Evolutionary conservation across 2,797 vertebrate species (phyloP).

Genomic region (Melanotaenia pygmaea): DNA sequence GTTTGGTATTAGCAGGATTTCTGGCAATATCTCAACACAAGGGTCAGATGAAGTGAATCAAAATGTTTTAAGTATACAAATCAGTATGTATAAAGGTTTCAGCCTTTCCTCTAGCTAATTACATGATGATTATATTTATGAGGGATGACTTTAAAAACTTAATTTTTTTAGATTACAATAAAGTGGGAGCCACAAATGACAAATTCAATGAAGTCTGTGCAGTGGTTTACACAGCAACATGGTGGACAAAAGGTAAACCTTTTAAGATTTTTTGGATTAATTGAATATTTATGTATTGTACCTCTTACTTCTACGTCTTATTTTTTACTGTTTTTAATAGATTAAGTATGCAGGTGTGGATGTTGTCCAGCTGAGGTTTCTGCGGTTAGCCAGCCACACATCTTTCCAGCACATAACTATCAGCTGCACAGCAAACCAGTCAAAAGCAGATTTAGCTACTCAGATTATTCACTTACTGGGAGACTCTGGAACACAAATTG

Average conservation of each 20-base stretch:
- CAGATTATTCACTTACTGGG: constrained; percentile 67
- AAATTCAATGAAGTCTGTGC: constrained; percentile 29
- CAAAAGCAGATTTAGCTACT: constrained; percentile 12
- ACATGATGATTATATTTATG: neutral
- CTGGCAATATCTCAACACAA: neutral
- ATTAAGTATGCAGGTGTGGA: constrained; percentile 74
- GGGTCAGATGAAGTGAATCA: neutral
- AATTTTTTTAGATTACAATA: constrained; percentile 64
- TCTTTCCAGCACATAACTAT: constrained; percentile 78
- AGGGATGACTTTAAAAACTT: constrained; percentile 3
- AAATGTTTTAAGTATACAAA: neutral
- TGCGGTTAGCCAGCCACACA: constrained; percentile 78
- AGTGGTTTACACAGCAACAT: constrained; percentile 68
- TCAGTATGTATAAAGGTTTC: neutral
- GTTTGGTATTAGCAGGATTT: neutral
- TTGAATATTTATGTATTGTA: neutral
- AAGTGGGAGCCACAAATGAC: constrained; percentile 46
- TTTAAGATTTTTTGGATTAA: neutral
- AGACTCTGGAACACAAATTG: constrained; percentile 74
- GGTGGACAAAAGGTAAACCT: constrained; percentile 67
- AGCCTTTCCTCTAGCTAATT: neutral
- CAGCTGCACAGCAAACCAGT: constrained; percentile 47
- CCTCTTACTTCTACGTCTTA: neutral
- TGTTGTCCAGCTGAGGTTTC: constrained; percentile 83
- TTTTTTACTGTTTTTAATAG: constrained; percentile 54